These are phyloP conservation scores for Pachyseris speciosa DNA, from an alignment of 64 coral and sea anemone genomes.

Conservation along the genomic window DNA sequence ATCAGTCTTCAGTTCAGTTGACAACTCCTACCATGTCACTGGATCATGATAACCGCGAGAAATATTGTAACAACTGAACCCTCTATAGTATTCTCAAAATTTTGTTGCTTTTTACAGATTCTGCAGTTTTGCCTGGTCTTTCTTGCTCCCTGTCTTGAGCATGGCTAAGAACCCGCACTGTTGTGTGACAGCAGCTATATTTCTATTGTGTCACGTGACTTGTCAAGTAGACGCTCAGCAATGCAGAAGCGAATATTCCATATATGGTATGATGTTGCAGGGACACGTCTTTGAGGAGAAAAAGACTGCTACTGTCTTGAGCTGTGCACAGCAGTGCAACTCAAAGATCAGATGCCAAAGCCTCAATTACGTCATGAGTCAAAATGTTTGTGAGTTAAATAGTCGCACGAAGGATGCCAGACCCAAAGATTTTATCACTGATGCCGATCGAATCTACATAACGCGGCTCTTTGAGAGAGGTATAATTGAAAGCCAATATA, in stretches of 20 bases:
- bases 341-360: background rate
- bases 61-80: no score
- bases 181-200: background rate
- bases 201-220: background rate
- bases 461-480: background rate
- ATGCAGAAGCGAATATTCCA: background rate
- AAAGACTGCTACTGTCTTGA: background rate
- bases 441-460: background rate
- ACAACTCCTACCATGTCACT: no score
- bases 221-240: background rate
- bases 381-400: background rate
- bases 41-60: no score
- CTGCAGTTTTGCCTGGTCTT: background rate
- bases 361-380: slow-evolving; percentile 13
- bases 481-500: no score
- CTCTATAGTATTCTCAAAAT: background rate
- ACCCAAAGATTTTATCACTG: background rate
- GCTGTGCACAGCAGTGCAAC: background rate
- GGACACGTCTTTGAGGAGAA: background rate
- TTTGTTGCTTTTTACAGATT: background rate
- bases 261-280: background rate
- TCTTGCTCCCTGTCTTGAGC: background rate
- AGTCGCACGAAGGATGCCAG: background rate
- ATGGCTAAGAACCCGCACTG: background rate
- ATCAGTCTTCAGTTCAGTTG: no score